These are phyloP conservation scores for Antheraea yamamai DNA, from an alignment of 2,888 invertebrate genomes.

Conservation along the genomic window DNA sequence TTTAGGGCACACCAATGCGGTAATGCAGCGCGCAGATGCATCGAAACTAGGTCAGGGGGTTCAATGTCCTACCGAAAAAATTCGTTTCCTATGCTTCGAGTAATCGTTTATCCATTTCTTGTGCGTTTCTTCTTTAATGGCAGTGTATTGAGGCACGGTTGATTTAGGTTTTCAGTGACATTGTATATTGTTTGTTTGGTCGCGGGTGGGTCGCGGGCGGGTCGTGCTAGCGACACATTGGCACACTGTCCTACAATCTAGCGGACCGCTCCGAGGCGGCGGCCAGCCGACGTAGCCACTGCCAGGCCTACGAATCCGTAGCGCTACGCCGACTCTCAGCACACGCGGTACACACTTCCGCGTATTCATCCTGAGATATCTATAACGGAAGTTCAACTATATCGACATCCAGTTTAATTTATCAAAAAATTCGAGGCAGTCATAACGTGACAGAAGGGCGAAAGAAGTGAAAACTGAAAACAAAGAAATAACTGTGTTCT, in stretches of 20 bases:
- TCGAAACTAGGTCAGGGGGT: constrained; percentile 71
- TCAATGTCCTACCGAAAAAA: constrained; percentile 57
- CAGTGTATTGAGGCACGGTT: constrained; percentile 59
- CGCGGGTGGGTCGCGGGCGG: constrained; percentile 13
- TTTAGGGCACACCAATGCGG: constrained; percentile 53
- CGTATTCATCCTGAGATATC: constrained; percentile 52
- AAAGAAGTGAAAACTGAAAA: too few relatives aligned
- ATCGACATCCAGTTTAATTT: neutral
- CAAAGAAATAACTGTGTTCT: too few relatives aligned
- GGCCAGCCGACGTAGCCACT: constrained; percentile 67
- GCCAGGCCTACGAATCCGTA: constrained; percentile 74
- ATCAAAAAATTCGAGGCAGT: neutral
- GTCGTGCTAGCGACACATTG: constrained; percentile 49
- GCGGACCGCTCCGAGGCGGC: constrained; percentile 57
- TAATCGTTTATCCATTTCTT: constrained; percentile 22
- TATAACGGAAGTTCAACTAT: constrained; percentile 27
- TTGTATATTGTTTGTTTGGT: constrained; percentile 44
- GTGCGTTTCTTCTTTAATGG: constrained; percentile 39
- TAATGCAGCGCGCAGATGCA: constrained; percentile 68
- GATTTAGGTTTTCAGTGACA: constrained; percentile 39
- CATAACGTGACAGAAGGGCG: too few relatives aligned
- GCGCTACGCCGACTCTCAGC: constrained; percentile 67
- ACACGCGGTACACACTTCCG: constrained; percentile 60
- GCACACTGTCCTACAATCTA: constrained; percentile 66
- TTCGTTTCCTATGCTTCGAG: constrained; percentile 36